Evolutionary conservation across 2,888 invertebrate genomes (phyloP).

Genomic region (Drosophila percnosoma): DNA sequence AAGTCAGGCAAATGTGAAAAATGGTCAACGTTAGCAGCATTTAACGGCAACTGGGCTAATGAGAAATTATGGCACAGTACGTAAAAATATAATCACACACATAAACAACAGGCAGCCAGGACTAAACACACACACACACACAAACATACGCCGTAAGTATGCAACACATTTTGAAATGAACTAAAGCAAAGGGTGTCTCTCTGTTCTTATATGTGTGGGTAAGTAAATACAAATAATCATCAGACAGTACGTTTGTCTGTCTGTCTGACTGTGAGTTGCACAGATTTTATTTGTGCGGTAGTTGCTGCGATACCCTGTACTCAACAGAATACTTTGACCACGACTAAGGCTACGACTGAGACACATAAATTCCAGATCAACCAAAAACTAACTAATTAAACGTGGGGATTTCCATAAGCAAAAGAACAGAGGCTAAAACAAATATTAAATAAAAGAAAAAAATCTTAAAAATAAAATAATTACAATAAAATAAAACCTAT

Average conservation of each 20-base stretch:
- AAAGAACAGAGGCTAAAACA: not conserved
- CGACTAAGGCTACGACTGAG: too few species aligned
- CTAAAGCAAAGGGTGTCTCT: slow-evolving; percentile 40
- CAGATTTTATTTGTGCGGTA: slow-evolving; percentile 65
- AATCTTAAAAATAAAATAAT: not conserved
- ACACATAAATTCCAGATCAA: not conserved
- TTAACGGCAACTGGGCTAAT: slow-evolving; percentile 82
- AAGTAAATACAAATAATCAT: slow-evolving; percentile 77
- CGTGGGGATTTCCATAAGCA: not conserved
- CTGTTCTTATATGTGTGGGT: slow-evolving; percentile 29
- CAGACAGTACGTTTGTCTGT: slow-evolving; percentile 68
- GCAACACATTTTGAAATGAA: slow-evolving; percentile 52
- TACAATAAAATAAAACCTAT: not conserved
- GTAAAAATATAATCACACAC: slow-evolving; percentile 56
- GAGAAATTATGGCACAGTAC: slow-evolving; percentile 81
- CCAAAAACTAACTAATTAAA: not conserved
- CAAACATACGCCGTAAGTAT: slow-evolving; percentile 32
- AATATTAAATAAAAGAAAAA: not conserved
- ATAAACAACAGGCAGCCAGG: slow-evolving; percentile 11
- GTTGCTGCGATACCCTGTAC: slow-evolving; percentile 28
- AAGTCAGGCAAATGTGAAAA: slow-evolving; percentile 53
- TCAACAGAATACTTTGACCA: not conserved
- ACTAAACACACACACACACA: slow-evolving; percentile 16
- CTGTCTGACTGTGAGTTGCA: slow-evolving; percentile 45
- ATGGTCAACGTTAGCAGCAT: slow-evolving; percentile 60